Conservation (phyloP, 2,888 invertebrate species). For the Tanypteryx hageni region DNA sequence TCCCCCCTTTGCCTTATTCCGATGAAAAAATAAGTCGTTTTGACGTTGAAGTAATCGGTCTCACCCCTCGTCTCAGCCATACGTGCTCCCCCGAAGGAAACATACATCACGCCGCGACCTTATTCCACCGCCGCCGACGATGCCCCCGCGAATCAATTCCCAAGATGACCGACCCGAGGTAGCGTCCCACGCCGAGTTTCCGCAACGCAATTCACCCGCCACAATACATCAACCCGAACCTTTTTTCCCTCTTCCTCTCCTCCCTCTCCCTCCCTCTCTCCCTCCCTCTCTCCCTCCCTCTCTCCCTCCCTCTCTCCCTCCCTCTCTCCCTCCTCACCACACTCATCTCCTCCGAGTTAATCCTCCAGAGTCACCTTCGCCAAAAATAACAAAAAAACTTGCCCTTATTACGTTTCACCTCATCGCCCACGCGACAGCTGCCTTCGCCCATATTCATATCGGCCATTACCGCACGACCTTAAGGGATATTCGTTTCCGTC, state of each 20-base stretch:
- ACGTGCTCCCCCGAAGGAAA: neutral
- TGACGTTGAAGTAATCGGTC: neutral
- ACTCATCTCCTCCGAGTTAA: neutral
- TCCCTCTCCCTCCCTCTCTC: too few relatives aligned
- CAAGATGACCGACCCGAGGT: neutral
- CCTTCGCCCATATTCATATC: neutral
- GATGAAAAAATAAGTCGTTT: neutral
- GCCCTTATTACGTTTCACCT: neutral
- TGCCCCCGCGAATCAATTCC: conserved; percentile 7
- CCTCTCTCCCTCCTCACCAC: neutral
- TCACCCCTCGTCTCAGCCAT: neutral
- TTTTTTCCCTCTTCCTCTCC: too few relatives aligned
- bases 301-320: neutral
- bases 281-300: neutral
- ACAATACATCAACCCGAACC: neutral
- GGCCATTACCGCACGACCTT: neutral
- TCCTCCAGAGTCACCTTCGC: neutral
- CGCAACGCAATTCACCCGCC: neutral
- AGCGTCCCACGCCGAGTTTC: neutral
- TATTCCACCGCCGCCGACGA: neutral
- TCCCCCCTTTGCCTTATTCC: neutral
- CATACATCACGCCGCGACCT: neutral
- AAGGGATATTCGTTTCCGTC: neutral
- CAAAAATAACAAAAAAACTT: neutral
- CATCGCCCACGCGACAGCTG: neutral